Conservation (phyloP, 2,113 vertebrate species). For the Lasiurus borealis region DNA sequence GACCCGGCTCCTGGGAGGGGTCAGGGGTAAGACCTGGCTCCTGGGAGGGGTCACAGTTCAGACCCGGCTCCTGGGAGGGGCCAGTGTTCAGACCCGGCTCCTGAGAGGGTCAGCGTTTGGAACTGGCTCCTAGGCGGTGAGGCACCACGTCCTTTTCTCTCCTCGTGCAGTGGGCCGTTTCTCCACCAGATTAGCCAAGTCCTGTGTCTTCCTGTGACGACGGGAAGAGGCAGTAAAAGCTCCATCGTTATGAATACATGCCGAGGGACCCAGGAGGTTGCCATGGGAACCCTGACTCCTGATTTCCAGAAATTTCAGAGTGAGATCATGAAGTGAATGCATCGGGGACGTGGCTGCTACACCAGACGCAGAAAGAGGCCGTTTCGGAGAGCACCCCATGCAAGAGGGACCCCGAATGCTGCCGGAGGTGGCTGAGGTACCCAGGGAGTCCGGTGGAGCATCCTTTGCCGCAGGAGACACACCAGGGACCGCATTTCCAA, state of each 20-base stretch:
- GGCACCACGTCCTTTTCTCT: rapidly evolving
- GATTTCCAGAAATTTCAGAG: slow-evolving; percentile 58
- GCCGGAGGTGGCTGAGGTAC: background rate
- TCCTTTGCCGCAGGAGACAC: background rate
- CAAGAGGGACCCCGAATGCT: background rate
- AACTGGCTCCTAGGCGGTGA: too few relatives aligned
- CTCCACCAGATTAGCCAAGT: background rate
- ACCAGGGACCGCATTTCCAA: background rate
- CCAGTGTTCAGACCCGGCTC: too few relatives aligned
- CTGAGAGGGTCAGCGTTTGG: too few relatives aligned
- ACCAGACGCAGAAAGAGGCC: background rate
- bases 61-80: too few relatives aligned
- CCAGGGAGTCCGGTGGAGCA: rapidly evolving
- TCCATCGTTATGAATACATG: background rate
- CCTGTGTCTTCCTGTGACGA: background rate
- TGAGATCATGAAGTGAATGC: background rate
- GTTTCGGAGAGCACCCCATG: background rate
- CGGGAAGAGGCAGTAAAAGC: background rate
- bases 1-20: too few relatives aligned
- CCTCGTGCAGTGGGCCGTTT: background rate
- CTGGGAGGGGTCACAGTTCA: too few relatives aligned
- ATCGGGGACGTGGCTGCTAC: background rate
- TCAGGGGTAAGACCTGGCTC: too few relatives aligned
- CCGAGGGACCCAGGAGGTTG: background rate
- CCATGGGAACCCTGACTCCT: background rate